phyloP scores from a whole-genome alignment of 53 echinoderm and acorn worm species.

The Holothuria leucospilota region DNA sequence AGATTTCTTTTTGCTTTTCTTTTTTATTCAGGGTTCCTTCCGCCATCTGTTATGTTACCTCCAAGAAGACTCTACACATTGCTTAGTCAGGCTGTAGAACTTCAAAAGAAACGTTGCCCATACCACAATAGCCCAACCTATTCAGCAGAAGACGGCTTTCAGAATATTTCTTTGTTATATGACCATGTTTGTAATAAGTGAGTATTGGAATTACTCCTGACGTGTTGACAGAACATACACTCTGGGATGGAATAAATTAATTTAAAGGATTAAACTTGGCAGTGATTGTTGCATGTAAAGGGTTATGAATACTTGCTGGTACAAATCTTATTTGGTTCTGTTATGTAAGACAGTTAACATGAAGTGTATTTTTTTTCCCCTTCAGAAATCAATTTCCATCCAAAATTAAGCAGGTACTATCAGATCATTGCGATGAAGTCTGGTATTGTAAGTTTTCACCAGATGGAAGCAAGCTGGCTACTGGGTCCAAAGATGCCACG shows the following conservation, averaged over 20 bases:
- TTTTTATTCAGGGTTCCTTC: constrained; percentile 80
- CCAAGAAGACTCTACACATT: constrained; percentile 91
- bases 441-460: constrained; percentile 99
- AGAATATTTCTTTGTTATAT: constrained; percentile 87
- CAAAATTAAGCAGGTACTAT: constrained; percentile 88
- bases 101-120: constrained; percentile 95
- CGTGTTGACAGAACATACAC: too few relatives aligned
- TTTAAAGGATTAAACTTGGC: background rate
- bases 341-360: too few relatives aligned
- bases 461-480: constrained; percentile 93
- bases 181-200: constrained; percentile 98
- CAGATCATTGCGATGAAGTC: constrained; percentile 98
- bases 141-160: constrained; percentile 72
- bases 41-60: constrained; percentile 98
- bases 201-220: background rate
- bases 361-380: background rate
- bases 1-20: background rate
- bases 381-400: constrained; percentile 96
- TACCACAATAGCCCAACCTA: constrained; percentile 87
- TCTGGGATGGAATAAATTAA: background rate
- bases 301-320: too few relatives aligned
- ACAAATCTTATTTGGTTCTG: too few relatives aligned
- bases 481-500: constrained; percentile 98
- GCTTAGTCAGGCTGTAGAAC: constrained; percentile 93
- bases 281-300: too few relatives aligned